These are phyloP conservation scores for Lasiurus borealis DNA, from an alignment of 2,113 vertebrate genomes.

Conservation along the genomic window DNA sequence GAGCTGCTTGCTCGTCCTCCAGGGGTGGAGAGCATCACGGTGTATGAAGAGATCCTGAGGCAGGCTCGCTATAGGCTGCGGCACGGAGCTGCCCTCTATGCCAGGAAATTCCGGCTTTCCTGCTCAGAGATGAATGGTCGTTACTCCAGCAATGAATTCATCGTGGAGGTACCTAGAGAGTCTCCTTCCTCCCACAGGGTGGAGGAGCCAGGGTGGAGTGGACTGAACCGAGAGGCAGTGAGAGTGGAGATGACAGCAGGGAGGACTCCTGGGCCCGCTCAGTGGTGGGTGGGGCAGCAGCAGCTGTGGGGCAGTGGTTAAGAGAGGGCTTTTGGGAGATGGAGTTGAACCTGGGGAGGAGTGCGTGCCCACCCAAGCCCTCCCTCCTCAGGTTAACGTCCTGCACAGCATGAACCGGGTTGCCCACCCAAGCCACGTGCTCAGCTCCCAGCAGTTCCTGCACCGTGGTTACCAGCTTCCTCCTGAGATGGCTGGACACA, in stretches of 20 bases:
- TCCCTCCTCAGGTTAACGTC: constrained; percentile 92
- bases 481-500: constrained; percentile 95
- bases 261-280: neutral
- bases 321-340: neutral
- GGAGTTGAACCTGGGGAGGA: neutral
- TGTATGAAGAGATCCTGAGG: constrained; percentile 96
- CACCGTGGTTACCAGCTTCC: constrained; percentile 93
- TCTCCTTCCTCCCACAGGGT: neutral
- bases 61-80: constrained; percentile 93
- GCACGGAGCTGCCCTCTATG: constrained; percentile 93
- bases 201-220: neutral
- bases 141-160: constrained; percentile 98
- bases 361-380: neutral
- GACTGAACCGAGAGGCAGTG: neutral
- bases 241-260: neutral
- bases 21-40: constrained; percentile 97
- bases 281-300: neutral
- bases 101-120: constrained; percentile 96
- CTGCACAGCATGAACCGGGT: constrained; percentile 94
- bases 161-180: constrained; percentile 91
- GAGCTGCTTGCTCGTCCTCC: neutral
- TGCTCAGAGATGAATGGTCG: constrained; percentile 99
- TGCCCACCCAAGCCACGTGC: constrained; percentile 95
- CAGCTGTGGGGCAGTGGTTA: neutral
- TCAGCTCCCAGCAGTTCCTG: constrained; percentile 96